A percentile compares a stretch with the other conserved stretches of the same genome.
These are phyloP conservation scores for Sturnus vulgaris DNA, from an alignment of 2,113 vertebrate genomes.

Conservation along the genomic window DNA sequence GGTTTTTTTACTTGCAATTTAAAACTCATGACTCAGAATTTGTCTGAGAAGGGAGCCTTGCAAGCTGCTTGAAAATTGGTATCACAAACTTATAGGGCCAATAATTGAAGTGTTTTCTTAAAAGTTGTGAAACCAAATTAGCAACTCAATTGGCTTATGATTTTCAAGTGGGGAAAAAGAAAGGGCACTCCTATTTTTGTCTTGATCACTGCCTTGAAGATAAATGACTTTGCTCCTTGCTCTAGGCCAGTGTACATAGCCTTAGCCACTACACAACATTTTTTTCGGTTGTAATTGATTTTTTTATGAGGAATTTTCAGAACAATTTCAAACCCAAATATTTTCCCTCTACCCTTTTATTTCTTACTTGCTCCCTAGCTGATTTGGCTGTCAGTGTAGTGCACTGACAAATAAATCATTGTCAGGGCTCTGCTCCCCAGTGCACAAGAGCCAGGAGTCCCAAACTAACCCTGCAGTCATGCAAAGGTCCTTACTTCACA, in stretches of 20 bases:
- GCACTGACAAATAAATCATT: conserved; percentile 61
- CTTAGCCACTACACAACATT: background rate
- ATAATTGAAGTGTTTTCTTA: background rate
- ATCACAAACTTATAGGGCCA: background rate
- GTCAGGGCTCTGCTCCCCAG: conserved; percentile 5
- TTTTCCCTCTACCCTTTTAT: conserved; percentile 42
- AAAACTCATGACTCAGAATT: background rate
- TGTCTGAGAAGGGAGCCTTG: background rate
- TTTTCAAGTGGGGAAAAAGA: background rate
- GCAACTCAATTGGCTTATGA: background rate
- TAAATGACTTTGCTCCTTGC: conserved; percentile 28
- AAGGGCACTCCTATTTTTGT: background rate
- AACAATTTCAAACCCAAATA: conserved; percentile 57
- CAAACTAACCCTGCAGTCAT: background rate
- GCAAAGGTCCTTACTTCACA: background rate
- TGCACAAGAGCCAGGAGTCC: background rate
- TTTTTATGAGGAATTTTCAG: conserved; percentile 62
- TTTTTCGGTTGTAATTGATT: conserved; percentile 44
- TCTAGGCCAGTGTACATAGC: background rate
- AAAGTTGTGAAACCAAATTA: conserved; percentile 19
- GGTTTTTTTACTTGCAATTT: background rate
- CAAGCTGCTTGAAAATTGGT: background rate
- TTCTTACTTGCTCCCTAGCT: conserved; percentile 33
- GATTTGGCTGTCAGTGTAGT: conserved; percentile 34
- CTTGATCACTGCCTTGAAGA: conserved; percentile 41